Evolutionary conservation across 2,797 vertebrate genomes (phyloP).

Genomic region (Onychomys leucogaster): DNA sequence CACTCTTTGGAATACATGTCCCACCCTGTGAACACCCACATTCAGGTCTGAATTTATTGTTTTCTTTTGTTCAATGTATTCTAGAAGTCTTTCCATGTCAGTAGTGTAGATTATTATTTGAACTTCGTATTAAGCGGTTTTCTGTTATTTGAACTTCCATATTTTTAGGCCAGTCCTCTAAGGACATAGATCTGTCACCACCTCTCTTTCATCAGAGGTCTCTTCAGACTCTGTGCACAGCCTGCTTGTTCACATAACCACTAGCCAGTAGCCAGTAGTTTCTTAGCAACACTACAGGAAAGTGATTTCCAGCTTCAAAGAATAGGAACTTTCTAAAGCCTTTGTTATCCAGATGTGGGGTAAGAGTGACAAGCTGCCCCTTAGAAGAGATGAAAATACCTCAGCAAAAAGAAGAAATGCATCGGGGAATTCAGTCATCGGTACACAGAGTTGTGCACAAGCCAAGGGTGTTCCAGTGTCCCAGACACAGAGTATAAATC

Average conservation of each 20-base stretch:
- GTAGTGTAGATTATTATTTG: conserved; percentile 13
- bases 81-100: conserved; percentile 25
- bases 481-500: not conserved
- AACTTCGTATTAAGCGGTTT: conserved; percentile 6
- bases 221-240: not conserved
- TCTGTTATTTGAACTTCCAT: not conserved
- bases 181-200: not conserved
- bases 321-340: not conserved
- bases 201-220: not conserved
- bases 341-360: not conserved
- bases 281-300: conserved; percentile 6
- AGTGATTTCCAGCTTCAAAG: not conserved
- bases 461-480: not conserved
- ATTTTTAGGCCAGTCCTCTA: conserved; percentile 1
- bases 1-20: conserved; percentile 24
- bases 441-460: not conserved
- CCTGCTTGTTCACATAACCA: not conserved
- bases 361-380: not conserved
- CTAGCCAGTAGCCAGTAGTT: not conserved
- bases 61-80: conserved; percentile 33
- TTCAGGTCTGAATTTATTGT: not conserved
- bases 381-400: not conserved
- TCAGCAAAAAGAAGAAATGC: conserved; percentile 15
- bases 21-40: not conserved
- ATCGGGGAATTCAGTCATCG: not conserved